Percentiles rank a stretch among this genome's conserved stretches.
phyloP scores from a whole-genome alignment of 2,888 invertebrate genomes.

The Corbicula japonica region DNA sequence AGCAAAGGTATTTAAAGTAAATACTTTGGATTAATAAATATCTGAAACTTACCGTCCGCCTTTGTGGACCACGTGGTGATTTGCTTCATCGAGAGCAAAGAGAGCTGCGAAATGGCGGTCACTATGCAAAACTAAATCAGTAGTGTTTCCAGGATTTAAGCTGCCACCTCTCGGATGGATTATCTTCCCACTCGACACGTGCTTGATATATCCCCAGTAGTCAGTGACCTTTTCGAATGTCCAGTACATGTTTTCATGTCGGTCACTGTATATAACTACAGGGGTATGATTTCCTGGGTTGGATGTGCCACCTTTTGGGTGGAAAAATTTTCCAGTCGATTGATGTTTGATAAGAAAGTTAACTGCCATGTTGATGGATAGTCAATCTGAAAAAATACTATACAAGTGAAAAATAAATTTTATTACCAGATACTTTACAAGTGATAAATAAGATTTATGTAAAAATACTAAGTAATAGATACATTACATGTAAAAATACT shows the following conservation, averaged over 20 bases:
- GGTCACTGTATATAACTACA: neutral
- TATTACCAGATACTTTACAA: too few species aligned
- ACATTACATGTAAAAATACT: too few species aligned
- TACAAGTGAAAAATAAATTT: too few species aligned
- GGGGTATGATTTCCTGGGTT: neutral
- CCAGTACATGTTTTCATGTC: neutral
- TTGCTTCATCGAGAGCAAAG: slow-evolving; percentile 24
- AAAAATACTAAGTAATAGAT: too few species aligned
- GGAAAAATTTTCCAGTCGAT: slow-evolving; percentile 3
- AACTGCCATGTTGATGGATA: neutral
- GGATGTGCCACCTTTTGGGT: neutral
- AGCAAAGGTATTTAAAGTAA: too few species aligned
- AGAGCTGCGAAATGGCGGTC: slow-evolving; percentile 31
- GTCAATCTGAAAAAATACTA: too few species aligned
- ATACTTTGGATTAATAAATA: too few species aligned
- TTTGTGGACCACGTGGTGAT: slow-evolving; percentile 32
- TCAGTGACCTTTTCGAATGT: neutral
- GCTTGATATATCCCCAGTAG: slow-evolving; percentile 6
- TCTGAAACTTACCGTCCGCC: slow-evolving; percentile 27
- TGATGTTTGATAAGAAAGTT: slow-evolving; percentile 3
- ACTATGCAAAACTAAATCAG: slow-evolving; percentile 19
- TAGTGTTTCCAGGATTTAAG: slow-evolving; percentile 21
- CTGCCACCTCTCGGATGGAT: slow-evolving; percentile 33
- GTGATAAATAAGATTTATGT: too few species aligned
- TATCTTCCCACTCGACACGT: slow-evolving; percentile 40